These are phyloP conservation scores for Drosophila pseudoobscura DNA, from an alignment of 1,140 invertebrate species.

Conservation along the genomic window DNA sequence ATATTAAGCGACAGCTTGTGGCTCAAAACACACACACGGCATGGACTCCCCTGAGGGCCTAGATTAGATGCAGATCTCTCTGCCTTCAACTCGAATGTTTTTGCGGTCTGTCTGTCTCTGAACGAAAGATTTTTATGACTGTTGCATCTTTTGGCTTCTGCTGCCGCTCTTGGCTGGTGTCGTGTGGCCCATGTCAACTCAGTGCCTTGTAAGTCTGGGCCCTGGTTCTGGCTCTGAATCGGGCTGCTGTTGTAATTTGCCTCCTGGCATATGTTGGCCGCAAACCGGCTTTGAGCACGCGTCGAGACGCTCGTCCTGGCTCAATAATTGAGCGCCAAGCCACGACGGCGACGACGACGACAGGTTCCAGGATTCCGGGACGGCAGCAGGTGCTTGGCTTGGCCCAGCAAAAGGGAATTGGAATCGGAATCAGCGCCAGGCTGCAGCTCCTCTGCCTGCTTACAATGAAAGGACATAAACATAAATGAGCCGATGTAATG, in stretches of 20 bases:
- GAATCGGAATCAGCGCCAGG: constrained; percentile 72
- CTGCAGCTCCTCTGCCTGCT: constrained; percentile 34
- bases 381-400: constrained; percentile 62
- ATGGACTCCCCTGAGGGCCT: constrained; percentile 65
- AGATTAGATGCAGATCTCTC: constrained; percentile 72
- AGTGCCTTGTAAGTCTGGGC: constrained; percentile 34
- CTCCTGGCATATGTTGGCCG: constrained; percentile 72
- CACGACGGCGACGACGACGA: constrained; percentile 40
- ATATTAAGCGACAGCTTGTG: constrained; percentile 67
- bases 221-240: neutral
- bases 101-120: constrained; percentile 58
- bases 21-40: constrained; percentile 43
- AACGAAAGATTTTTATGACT: constrained; percentile 72
- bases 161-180: constrained; percentile 38
- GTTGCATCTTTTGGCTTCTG: constrained; percentile 58
- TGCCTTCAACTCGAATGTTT: constrained; percentile 36
- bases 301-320: constrained; percentile 65
- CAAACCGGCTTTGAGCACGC: constrained; percentile 79
- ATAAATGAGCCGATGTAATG: constrained; percentile 80
- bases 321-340: constrained; percentile 65
- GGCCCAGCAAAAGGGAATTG: constrained; percentile 51
- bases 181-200: constrained; percentile 77
- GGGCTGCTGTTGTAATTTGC: constrained; percentile 66
- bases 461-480: constrained; percentile 82
- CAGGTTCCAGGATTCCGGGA: constrained; percentile 70